A percentile compares a stretch with the other conserved stretches of the same genome.
Conservation (phyloP, 2,888 invertebrate genomes). For the Hymenopus coronatus region DNA sequence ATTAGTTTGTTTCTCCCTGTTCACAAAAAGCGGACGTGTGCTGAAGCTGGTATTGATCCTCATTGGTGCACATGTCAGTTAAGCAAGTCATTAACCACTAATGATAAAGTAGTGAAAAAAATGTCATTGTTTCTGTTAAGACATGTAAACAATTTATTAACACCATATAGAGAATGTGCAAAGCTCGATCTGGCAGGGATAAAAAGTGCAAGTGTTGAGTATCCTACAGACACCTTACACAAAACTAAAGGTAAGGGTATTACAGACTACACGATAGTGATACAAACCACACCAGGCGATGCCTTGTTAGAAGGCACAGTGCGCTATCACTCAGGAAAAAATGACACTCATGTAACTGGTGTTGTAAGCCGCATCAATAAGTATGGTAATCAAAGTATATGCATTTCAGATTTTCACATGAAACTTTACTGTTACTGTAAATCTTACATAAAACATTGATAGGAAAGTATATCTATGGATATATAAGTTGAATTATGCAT, state of each 20-base stretch:
- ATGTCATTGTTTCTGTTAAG: conserved; percentile 61
- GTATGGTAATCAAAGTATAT: conserved; percentile 46
- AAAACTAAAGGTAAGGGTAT: conserved; percentile 43
- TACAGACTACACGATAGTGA: conserved; percentile 56
- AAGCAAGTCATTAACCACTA: conserved; percentile 55
- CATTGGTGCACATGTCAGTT: conserved; percentile 89
- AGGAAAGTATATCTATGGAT: not conserved
- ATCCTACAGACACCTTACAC: conserved; percentile 28
- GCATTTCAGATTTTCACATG: conserved; percentile 41
- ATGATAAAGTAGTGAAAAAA: conserved; percentile 54
- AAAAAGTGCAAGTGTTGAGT: conserved; percentile 60
- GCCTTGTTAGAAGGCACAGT: conserved; percentile 80
- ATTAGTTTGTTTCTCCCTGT: conserved; percentile 77
- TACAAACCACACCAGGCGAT: conserved; percentile 63
- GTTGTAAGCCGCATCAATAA: conserved; percentile 51
- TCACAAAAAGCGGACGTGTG: conserved; percentile 69
- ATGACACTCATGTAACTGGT: conserved; percentile 56
- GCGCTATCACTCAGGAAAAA: conserved; percentile 44
- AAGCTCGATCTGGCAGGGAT: conserved; percentile 60
- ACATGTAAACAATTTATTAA: conserved; percentile 63
- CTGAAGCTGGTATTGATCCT: conserved; percentile 70
- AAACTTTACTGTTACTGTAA: conserved; percentile 46
- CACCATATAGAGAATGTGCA: conserved; percentile 63
- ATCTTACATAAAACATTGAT: not conserved
- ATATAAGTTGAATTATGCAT: not conserved